Percentiles rank a stretch among this genome's conserved stretches.
Conservation (phyloP, 2,888 invertebrate species). For the Thysanoteuthis rhombus region DNA sequence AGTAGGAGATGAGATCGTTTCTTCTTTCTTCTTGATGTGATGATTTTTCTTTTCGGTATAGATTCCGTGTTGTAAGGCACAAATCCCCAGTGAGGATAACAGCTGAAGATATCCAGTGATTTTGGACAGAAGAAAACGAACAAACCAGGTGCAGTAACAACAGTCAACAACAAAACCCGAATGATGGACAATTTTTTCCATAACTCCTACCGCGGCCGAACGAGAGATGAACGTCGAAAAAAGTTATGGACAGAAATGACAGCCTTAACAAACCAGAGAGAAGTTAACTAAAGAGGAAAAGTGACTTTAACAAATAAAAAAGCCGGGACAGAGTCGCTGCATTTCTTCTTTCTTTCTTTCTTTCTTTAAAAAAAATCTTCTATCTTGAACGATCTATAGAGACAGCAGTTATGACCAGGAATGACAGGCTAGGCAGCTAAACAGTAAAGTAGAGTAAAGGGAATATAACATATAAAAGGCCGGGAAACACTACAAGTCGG, state of each 20-base stretch:
- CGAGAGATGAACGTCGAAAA: too few relatives aligned
- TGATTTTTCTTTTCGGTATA: background rate
- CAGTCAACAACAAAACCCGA: background rate
- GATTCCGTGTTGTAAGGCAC: background rate
- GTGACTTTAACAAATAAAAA: background rate
- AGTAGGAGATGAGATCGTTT: background rate
- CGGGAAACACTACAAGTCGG: too few relatives aligned
- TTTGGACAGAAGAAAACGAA: background rate
- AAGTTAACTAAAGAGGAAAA: background rate
- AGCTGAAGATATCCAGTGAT: background rate
- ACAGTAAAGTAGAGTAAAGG: too few relatives aligned
- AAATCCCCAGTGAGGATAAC: too few relatives aligned
- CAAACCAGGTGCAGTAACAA: background rate
- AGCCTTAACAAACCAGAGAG: background rate
- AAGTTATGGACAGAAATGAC: background rate
- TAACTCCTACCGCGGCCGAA: background rate
- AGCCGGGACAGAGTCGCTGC: background rate
- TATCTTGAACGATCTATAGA: too few relatives aligned
- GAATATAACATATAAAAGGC: too few relatives aligned
- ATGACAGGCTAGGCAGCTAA: too few relatives aligned
- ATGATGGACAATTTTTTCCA: background rate
- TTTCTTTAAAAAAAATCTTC: too few relatives aligned
- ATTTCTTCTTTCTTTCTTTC: background rate
- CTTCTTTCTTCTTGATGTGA: background rate
- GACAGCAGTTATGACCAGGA: too few relatives aligned